Evolutionary conservation across 2,888 invertebrate genomes (phyloP), one percentile per base, ranked within the genome.

Genomic region (Chloroclystis v-ata): DNA sequence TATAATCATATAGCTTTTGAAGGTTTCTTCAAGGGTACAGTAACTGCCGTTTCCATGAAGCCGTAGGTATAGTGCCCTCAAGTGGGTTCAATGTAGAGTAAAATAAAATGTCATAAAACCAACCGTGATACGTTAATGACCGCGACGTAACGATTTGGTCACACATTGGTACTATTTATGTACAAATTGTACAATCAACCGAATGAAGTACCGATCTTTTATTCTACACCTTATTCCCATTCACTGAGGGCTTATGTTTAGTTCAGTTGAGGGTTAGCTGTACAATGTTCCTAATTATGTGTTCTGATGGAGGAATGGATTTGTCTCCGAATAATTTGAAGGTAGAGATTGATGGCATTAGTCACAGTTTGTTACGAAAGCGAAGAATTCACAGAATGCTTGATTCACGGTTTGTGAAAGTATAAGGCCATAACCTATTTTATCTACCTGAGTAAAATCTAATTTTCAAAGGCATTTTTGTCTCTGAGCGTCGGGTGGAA

Each of bases 61-160:
- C 52, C 52, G 35, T 41, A 41, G 2, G 20, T n/a, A n/a, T 20
- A 55, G 42, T 20, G 37, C 43, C 12, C 20, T 32, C 24, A 24
- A 40, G 12, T 12, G 10, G 16, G 16, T n/a, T 12, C 33, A 33
- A 53, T 50, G 29, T 40, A 40, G 37, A 57, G 42, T 33, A 37
- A 61, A 61, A 50, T 60, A 59, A 56, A 61, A 61, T 28, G 32
- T 44, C 62, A 67, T 63, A 67, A 60, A 61, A 45, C 52, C 51
- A 48, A 63, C 58, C 63, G 65, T 66, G 66, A 65, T 65, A 60
- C 59, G 61, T 63, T 75, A 72, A 78, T 74, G 79, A 78, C 75
- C 72, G 66, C 71, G 60, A 61, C 74, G 73, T 74, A 81, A 78
- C 77, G 75, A 75, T 81, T 83, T 73, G 76, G 82, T 81, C 81